Percentiles rank a stretch among this genome's conserved stretches.
These are phyloP conservation scores for Geococcyx californianus DNA, from an alignment of 2,113 vertebrate species.

Conservation along the genomic window DNA sequence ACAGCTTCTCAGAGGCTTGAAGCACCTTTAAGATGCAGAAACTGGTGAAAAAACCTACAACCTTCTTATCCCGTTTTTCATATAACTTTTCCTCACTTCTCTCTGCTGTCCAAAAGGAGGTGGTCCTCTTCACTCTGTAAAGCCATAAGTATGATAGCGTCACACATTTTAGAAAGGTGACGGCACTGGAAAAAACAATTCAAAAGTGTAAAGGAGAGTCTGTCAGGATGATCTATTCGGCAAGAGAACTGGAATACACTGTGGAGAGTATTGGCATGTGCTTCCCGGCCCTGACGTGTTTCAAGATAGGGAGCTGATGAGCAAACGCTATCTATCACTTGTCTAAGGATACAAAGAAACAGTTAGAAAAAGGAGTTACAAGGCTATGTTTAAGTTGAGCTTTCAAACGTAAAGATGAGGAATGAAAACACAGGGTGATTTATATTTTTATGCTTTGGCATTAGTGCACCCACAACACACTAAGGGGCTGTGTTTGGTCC, in stretches of 20 bases:
- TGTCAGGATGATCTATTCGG: not conserved
- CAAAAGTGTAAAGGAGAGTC: not conserved
- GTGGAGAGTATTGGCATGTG: not conserved
- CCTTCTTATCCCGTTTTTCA: not conserved
- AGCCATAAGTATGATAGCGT: not conserved
- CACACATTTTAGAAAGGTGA: slow-evolving; percentile 33
- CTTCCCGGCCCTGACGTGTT: not conserved
- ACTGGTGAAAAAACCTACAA: not conserved
- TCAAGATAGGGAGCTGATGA: slow-evolving; percentile 33
- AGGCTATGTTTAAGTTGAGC: not conserved
- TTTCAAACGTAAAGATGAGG: not conserved
- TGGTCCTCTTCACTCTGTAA: not conserved
- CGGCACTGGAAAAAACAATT: slow-evolving; percentile 3
- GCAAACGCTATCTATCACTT: not conserved
- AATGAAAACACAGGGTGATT: not conserved
- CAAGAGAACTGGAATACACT: not conserved
- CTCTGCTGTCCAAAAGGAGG: not conserved
- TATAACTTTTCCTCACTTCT: not conserved
- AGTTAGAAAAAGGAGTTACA: not conserved
- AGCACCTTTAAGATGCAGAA: not conserved
- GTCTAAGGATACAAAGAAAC: not conserved
- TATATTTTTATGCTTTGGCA: not conserved
- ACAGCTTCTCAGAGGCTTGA: not conserved
- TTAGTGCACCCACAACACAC: not conserved
- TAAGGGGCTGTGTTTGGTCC: not conserved